Base-by-base conservation (phyloP, 2,113 vertebrate genomes). In the Onychostoma macrolepis region DNA sequence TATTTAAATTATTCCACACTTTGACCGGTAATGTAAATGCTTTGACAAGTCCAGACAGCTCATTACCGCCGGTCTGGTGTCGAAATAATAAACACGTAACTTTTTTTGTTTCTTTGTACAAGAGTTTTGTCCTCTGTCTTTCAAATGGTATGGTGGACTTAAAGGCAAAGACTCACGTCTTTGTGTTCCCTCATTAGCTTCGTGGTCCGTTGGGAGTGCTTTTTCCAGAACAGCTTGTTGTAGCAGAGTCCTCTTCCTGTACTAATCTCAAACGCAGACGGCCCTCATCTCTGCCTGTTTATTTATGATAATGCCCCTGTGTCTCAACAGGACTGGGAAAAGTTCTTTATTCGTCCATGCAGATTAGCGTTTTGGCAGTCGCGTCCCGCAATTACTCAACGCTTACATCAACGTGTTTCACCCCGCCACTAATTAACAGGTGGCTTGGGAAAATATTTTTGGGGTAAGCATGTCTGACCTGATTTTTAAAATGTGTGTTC, bases 101-200 rank as follows among this genome's bases (percentile, higher is more conserved):
- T 4, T 41, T 65, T 63, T 38, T 21, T 33, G n/a, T 38, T 33
- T 2, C 19, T 33, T 78, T 53, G 13, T 33, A 30, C 2, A 36
- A 61, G 50, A 38, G 30, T n/a, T 43, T 77, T 24, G 41, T 86
- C 53, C 41, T 76, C 33, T 50, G 85, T 77, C 30, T 87, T 76
- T 78, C 71, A 69, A 83, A 86, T 84, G 76, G 65, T 61, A 71
- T 82, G 50, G 36, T n/a, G 50, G 80, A 79, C 77, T 89, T 89
- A 88, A 85, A 89, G 88, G 84, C 80, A 84, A 85, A 87, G 86
- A 50, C 79, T 86, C 83, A 33, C 56, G 1, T 58, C 38, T 86
- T 80, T 88, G 78, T 86, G 90, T 80, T 69, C 77, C 84, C 81
- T 89, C 88, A 87, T 90, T 90, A 89, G 80, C 75, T 56, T 84